Conservation (phyloP, 2,888 invertebrate genomes). For the Mayetiola destructor region DNA sequence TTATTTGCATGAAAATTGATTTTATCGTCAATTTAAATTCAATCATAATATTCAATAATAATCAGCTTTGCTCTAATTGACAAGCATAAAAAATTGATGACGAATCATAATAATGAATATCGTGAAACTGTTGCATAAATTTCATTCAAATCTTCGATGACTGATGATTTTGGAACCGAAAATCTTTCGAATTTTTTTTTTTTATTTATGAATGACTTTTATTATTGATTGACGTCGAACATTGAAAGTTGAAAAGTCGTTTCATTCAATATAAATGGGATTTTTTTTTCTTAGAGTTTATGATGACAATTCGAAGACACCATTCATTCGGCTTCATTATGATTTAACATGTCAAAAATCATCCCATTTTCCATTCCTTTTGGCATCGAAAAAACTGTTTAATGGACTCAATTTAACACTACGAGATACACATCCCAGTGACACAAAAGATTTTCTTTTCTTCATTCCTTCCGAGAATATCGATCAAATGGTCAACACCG, state of each 20-base stretch:
- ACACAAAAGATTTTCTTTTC: too few species aligned
- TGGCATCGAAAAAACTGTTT: not conserved
- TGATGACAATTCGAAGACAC: not conserved
- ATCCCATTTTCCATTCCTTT: too few species aligned
- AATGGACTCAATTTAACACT: not conserved
- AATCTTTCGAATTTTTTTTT: not conserved
- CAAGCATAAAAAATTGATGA: too few species aligned
- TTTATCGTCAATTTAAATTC: not conserved
- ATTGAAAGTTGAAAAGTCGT: not conserved
- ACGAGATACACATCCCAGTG: too few species aligned
- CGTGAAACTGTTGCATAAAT: not conserved
- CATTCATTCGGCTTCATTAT: too few species aligned
- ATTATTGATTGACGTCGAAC: not conserved
- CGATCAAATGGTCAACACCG: too few species aligned
- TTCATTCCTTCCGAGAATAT: too few species aligned
- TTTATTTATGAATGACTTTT: not conserved
- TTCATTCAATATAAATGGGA: not conserved
- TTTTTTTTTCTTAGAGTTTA: not conserved
- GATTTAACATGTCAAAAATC: not conserved
- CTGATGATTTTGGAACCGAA: not conserved
- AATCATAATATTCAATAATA: not conserved
- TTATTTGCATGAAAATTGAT: not conserved
- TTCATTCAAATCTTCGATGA: not conserved
- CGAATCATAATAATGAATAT: too few species aligned
- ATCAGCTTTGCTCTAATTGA: not conserved